These are phyloP conservation scores for Hirtodrosophila trivittata DNA, from an alignment of 2,888 invertebrate species.

Conservation along the genomic window DNA sequence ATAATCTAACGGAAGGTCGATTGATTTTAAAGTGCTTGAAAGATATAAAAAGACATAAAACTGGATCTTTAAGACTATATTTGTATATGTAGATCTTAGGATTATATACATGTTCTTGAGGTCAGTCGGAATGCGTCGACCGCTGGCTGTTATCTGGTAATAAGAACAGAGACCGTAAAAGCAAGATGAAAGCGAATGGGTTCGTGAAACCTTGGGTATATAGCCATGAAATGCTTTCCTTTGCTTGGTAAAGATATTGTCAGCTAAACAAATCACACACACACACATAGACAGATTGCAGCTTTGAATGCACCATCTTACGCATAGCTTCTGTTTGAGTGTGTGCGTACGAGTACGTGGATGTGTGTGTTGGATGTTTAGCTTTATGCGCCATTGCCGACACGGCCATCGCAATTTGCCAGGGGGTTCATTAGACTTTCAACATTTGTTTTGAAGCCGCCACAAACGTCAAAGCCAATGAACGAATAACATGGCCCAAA, in stretches of 20 bases:
- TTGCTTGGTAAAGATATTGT: constrained; percentile 27
- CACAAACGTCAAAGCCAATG: constrained; percentile 73
- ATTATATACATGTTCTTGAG: not conserved
- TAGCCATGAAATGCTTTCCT: constrained; percentile 19
- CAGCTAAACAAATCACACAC: constrained; percentile 12
- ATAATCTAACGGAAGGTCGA: not conserved
- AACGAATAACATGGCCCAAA: constrained; percentile 63
- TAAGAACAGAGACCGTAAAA: not conserved
- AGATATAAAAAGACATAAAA: too few relatives aligned
- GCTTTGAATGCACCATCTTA: constrained; percentile 34
- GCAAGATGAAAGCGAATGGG: constrained; percentile 5
- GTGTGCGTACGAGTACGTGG: constrained; percentile 3
- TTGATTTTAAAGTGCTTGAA: too few relatives aligned
- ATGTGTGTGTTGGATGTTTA: constrained; percentile 28
- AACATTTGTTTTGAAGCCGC: constrained; percentile 48
- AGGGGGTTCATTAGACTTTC: constrained; percentile 78
- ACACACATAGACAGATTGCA: constrained; percentile 16
- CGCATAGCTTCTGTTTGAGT: constrained; percentile 2
- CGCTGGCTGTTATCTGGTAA: not conserved
- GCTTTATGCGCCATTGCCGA: constrained; percentile 46
- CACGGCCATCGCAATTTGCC: constrained; percentile 50
- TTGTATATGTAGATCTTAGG: too few relatives aligned
- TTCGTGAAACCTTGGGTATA: constrained; percentile 5
- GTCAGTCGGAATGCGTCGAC: not conserved
- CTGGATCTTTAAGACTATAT: too few relatives aligned